Conservation (phyloP, 2,888 invertebrate species). For the Schizaphis graminum region DNA sequence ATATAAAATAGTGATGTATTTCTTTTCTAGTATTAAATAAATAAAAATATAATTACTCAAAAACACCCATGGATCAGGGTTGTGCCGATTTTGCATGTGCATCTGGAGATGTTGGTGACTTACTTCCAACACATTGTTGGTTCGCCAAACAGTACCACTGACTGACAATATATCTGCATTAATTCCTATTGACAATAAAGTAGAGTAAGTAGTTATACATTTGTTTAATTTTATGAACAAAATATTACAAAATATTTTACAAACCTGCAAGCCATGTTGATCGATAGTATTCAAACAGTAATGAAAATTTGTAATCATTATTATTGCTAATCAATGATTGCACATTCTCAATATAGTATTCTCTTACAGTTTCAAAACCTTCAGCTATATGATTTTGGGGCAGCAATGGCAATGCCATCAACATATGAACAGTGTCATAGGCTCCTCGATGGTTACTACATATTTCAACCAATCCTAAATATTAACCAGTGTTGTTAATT, state of each 20-base stretch:
- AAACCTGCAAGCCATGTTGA: background rate
- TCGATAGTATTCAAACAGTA: background rate
- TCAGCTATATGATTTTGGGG: background rate
- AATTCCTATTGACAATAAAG: background rate
- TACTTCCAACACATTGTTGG: background rate
- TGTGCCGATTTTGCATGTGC: background rate
- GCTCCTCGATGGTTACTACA: background rate
- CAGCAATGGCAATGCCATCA: slow-evolving; percentile 1
- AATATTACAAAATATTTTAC: background rate
- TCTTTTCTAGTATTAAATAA: background rate
- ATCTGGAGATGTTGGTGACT: background rate
- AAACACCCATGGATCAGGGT: background rate
- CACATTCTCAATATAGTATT: background rate
- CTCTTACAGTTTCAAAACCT: background rate
- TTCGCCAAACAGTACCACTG: background rate
- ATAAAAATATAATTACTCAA: slow-evolving; percentile 8
- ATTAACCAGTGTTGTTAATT: background rate
- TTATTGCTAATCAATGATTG: slow-evolving; percentile 3
- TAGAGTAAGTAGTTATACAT: background rate
- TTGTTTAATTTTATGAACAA: background rate
- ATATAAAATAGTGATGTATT: background rate
- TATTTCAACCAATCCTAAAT: background rate
- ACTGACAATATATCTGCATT: background rate
- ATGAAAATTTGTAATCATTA: background rate
- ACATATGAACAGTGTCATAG: background rate